These are phyloP conservation scores for Pseudochirops corinnae DNA, from an alignment of 2,797 vertebrate species.

Conservation along the genomic window DNA sequence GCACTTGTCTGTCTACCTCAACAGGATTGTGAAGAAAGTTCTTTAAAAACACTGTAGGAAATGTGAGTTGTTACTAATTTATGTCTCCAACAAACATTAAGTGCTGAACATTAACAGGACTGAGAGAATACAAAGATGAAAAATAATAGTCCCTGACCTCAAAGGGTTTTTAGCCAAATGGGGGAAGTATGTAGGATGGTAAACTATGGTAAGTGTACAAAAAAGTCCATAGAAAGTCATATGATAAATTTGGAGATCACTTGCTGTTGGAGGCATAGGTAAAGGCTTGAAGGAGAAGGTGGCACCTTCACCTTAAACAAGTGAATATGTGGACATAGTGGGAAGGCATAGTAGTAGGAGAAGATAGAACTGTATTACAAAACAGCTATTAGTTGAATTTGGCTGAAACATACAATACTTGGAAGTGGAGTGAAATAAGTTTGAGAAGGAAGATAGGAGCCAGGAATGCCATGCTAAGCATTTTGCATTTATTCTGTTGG, in stretches of 20 bases:
- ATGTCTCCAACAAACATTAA: not conserved
- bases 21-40: not conserved
- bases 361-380: not conserved
- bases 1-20: not conserved
- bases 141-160: not conserved
- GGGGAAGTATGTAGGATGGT: not conserved
- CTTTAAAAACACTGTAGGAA: not conserved
- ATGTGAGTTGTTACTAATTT: not conserved
- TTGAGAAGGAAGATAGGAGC: not conserved
- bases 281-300: not conserved
- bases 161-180: not conserved
- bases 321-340: not conserved
- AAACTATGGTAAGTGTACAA: not conserved
- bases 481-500: not conserved
- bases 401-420: not conserved
- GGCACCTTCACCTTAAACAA: not conserved
- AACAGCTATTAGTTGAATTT: not conserved
- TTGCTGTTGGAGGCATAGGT: not conserved
- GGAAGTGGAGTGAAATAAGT: not conserved
- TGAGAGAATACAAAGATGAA: not conserved
- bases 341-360: not conserved
- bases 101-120: not conserved
- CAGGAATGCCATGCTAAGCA: not conserved
- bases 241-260: not conserved
- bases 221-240: not conserved